These are phyloP conservation scores for Stomatorhinus walkeri DNA, from an alignment of 2,797 vertebrate species.

Conservation along the genomic window DNA sequence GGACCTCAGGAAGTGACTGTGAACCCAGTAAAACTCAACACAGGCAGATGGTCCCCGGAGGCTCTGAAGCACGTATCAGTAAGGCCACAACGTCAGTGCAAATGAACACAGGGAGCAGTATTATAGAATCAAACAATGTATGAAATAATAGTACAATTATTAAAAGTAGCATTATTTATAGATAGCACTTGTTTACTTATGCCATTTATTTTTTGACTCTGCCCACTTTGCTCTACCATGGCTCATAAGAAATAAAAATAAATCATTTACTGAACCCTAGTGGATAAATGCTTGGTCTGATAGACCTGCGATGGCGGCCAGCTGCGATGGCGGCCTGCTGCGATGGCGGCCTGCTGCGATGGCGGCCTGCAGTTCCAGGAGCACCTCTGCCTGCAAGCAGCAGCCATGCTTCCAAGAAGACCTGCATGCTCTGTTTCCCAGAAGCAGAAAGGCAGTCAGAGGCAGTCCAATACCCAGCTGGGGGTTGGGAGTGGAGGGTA, in stretches of 20 bases:
- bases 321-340: no score
- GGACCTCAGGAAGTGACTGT: background rate
- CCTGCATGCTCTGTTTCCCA: background rate
- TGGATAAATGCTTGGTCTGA: background rate
- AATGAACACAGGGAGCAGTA: background rate
- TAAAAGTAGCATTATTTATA: background rate
- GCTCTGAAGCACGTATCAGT: background rate
- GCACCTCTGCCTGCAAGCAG: background rate
- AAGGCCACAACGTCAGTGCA: background rate
- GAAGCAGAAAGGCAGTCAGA: background rate
- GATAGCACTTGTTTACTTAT: background rate
- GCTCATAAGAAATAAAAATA: background rate
- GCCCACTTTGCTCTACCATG: background rate
- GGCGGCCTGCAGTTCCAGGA: background rate
- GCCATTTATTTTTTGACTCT: background rate
- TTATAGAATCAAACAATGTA: background rate
- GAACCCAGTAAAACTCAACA: background rate
- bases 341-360: background rate
- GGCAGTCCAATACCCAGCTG: background rate
- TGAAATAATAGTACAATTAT: background rate
- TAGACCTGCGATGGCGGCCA: background rate
- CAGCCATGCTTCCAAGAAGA: background rate
- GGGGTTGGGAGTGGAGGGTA: background rate
- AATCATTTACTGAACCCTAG: background rate
- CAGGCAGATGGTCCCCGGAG: background rate